Evolutionary conservation across 1,140 invertebrate species (phyloP).

Genomic region (Drosophila tsacasi): DNA sequence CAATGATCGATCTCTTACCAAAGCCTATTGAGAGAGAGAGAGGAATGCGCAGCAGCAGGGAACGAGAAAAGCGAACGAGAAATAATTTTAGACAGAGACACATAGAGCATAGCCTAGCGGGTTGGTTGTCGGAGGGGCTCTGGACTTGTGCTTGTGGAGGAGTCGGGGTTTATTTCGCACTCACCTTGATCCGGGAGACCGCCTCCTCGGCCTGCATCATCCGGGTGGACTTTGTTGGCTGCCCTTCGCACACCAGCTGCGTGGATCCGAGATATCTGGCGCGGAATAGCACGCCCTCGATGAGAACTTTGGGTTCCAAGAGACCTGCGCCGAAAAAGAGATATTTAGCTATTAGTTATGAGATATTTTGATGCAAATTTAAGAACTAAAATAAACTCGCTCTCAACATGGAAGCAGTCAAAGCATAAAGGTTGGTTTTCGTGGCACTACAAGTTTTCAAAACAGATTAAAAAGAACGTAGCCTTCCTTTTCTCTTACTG

Average conservation of each 20-base stretch:
- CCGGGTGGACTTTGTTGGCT: slow-evolving; percentile 98
- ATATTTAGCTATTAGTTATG: not conserved
- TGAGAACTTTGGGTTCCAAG: slow-evolving; percentile 90
- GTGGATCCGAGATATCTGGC: slow-evolving; percentile 99
- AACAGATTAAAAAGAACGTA: no score
- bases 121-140: not conserved
- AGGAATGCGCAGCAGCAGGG: slow-evolving; percentile 59
- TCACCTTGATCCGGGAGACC: slow-evolving; percentile 99
- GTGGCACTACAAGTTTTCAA: no score
- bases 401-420: not conserved
- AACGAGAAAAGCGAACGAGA: slow-evolving; percentile 44
- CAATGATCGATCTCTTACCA: slow-evolving; percentile 24
- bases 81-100: slow-evolving; percentile 29
- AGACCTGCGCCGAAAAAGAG: slow-evolving; percentile 32
- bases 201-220: slow-evolving; percentile 99
- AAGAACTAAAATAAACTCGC: not conserved
- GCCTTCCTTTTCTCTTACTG: no score
- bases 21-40: slow-evolving; percentile 11
- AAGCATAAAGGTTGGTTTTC: no score
- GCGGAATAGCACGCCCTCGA: slow-evolving; percentile 99
- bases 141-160: not conserved
- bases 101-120: slow-evolving; percentile 25
- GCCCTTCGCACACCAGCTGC: slow-evolving; percentile 98
- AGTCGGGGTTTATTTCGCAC: not conserved
- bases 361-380: not conserved